Base-by-base conservation (phyloP, 2,797 vertebrate genomes). In the Galaxias olidus region DNA sequence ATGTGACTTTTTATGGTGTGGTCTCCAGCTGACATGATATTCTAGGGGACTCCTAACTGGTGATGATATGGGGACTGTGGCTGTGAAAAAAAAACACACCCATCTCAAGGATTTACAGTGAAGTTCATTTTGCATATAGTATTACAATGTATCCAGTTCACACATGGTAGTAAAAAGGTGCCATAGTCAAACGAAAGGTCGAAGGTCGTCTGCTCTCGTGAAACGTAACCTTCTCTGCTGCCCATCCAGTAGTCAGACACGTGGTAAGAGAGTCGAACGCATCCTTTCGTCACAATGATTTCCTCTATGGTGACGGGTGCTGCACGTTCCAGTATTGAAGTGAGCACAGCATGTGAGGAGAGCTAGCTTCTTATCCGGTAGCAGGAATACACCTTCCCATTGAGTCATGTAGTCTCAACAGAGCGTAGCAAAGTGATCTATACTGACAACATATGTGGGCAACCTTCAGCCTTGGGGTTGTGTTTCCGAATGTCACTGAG, bases 401-500 rank as follows among this genome's bases (percentile, higher is more conserved):
- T 56, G 45, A 54, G 57, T 59, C 57, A 46, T 46, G 1, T 19
- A 46, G 57, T 46, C 71, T 61, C 11, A 51, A 64, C 54, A 30
- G 63, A 63, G 67, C 5, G 55, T 48, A 41, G 49, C 72, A 75
- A 47, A 72, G 63, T 58, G 60, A 75, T 78, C 54, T 53, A 51
- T 14, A 45, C 74, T 76, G 72, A 78, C 75, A 75, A 68, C 13
- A 0, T 61, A 73, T 71, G 61, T 17, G 60, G 54, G 70, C 63
- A 77, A 72, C 68, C 77, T 71, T 47, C 61, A 76, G 84, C 73
- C 72, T 9, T 30, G 42, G 63, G 76, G 77, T 82, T 81, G 73
- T 75, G 74, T 89, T 87, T 87, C 74, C 77, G 52, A 84, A 73
- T 66, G 79, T 79, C 76, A 81, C 76, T 73, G 75, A 81, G 81